Evolutionary conservation across 2,888 invertebrate species (phyloP), one percentile per base, ranked within the genome.

Genomic region (Chironomus tentans): DNA sequence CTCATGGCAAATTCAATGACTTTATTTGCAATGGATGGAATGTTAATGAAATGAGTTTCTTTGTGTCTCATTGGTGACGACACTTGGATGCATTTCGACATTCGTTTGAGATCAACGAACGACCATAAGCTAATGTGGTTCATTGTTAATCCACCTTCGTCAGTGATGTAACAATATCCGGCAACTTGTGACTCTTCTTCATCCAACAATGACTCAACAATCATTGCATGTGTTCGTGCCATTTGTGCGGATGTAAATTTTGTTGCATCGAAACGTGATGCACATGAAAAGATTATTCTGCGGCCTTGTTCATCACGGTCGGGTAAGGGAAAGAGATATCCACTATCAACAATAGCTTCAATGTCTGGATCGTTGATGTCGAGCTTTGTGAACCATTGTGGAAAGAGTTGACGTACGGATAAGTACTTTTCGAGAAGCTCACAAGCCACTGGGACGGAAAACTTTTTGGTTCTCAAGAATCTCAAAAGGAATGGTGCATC

Each of bases 61-160:
- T 95, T 95, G 84, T 95, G 95, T 22, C 95, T 87, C 92, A 95
- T 93, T 2, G 96, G 96, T 18, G 94, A 92, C 1, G 94, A 92
- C 81, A 90, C 90, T 87, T 92, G 92, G 81, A 93, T 91, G 81
- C 92, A 92, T 80, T 90, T 90, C 48, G 92, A 84, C 85, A 93
- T 91, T 80, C 91, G 88, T 76, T 91, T 86, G 75, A 94, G 89
- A 80, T 94, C 93, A 47, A 88, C 90, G 28, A 94, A 85, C 0
- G 92, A 92, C 93, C 93, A 94, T 22, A 93, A 86, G 78, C 91
- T 92, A 48, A 93, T 87, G 79, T 93, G 93, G 0, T 92, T 90
- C 91, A 93, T 92, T 80, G 90, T 91, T 84, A 94, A 89, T 71
- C 92, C 93, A 7, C 90, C 90, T 80, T 93, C 92, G 80, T 94